phyloP scores from a whole-genome alignment of 2,888 invertebrate genomes.

The Entomobrya multifasciata region DNA sequence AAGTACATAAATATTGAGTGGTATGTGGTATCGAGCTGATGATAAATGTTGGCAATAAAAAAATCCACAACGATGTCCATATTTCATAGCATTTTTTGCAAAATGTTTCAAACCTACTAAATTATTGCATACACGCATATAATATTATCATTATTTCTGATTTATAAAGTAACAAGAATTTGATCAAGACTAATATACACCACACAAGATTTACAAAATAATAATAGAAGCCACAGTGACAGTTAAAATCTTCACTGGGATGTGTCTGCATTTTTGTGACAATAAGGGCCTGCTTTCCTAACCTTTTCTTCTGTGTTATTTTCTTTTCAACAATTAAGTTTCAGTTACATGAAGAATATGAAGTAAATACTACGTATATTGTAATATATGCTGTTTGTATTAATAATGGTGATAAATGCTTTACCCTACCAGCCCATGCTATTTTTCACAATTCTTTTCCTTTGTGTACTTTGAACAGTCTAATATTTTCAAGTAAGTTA shows the following conservation, averaged over 20 bases:
- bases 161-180: too few species aligned
- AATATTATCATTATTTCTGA: neutral
- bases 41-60: constrained; percentile 64
- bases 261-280: too few species aligned
- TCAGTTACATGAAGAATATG: too few species aligned
- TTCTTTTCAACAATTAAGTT: constrained; percentile 11
- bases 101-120: constrained; percentile 13
- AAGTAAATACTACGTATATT: too few species aligned
- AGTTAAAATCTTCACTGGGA: too few species aligned
- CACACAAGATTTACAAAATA: constrained; percentile 26
- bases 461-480: constrained; percentile 22
- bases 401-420: constrained; percentile 57
- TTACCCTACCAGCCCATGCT: constrained; percentile 51
- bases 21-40: constrained; percentile 40
- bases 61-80: constrained; percentile 59
- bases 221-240: neutral
- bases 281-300: constrained; percentile 14
- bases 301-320: neutral
- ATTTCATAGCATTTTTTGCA: constrained; percentile 52
- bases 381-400: constrained; percentile 20
- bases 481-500: constrained; percentile 22
- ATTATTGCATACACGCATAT: constrained; percentile 26
- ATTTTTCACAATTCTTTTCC: constrained; percentile 6
- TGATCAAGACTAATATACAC: neutral
- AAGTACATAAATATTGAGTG: constrained; percentile 15